Evolutionary conservation across 2,113 vertebrate genomes (phyloP).

Genomic region (Onychostoma macrolepis): DNA sequence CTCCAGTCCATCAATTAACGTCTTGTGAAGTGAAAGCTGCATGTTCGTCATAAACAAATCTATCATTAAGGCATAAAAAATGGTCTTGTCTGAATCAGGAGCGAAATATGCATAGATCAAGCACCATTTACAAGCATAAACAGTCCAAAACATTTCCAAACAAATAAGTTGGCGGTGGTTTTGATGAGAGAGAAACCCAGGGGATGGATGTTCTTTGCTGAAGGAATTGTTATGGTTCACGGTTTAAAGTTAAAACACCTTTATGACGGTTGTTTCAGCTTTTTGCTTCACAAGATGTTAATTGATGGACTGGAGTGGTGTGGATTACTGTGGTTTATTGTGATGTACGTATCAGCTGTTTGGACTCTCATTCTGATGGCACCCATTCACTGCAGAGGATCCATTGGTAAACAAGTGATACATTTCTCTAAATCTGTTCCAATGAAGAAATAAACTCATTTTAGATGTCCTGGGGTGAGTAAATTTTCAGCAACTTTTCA

Average conservation of each 20-base stretch:
- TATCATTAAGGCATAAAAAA: no score
- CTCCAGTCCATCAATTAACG: no score
- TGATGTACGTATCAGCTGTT: background rate
- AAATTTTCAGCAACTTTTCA: background rate
- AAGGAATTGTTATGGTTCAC: background rate
- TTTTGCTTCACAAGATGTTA: background rate
- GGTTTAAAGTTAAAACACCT: background rate
- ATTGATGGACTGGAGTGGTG: background rate
- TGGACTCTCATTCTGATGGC: background rate
- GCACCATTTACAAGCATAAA: background rate
- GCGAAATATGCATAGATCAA: background rate
- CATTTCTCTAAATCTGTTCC: background rate
- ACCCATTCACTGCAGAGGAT: background rate
- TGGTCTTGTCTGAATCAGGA: background rate
- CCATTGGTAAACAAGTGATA: background rate
- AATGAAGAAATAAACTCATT: background rate
- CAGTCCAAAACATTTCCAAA: background rate
- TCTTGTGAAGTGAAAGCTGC: no score
- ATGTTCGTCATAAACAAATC: no score
- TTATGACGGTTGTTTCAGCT: background rate
- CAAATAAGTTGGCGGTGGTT: background rate
- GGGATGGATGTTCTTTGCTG: background rate
- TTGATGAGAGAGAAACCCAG: background rate
- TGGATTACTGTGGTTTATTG: background rate
- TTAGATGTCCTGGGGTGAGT: background rate